Percentiles rank a stretch among this genome's conserved stretches.
Conservation (phyloP, 1,140 invertebrate genomes). For the Sitodiplosis mosellana region DNA sequence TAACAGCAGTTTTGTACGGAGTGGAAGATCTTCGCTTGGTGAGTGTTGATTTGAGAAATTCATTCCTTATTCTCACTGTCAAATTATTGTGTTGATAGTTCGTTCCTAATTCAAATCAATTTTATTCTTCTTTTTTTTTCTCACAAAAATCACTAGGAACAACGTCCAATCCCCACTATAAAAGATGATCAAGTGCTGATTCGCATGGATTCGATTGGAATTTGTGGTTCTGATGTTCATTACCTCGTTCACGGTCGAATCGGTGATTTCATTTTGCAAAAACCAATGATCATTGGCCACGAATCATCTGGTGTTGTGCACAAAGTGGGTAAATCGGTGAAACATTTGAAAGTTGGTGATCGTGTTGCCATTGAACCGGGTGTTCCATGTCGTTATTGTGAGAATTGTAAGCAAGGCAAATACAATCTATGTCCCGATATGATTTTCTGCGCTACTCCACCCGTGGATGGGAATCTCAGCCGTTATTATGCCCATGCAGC, state of each 20-base stretch:
- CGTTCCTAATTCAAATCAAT: constrained; percentile 7
- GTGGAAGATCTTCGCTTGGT: constrained; percentile 63
- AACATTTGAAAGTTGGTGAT: constrained; percentile 55
- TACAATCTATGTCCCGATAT: constrained; percentile 78
- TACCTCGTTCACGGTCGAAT: constrained; percentile 65
- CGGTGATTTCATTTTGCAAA: constrained; percentile 52
- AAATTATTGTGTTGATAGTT: too few species aligned
- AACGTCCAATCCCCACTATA: constrained; percentile 44
- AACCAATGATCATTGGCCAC: constrained; percentile 76
- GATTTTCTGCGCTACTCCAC: constrained; percentile 72
- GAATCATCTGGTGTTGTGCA: constrained; percentile 62
- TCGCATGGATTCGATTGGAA: constrained; percentile 69
- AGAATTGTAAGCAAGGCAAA: constrained; percentile 59
- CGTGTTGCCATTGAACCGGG: constrained; percentile 80
- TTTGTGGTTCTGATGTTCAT: constrained; percentile 89
- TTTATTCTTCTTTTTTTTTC: too few species aligned
- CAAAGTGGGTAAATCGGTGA: constrained; percentile 45
- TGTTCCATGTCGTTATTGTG: constrained; percentile 61
- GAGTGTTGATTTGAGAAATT: constrained; percentile 18
- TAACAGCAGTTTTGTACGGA: constrained; percentile 55
- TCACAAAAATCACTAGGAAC: constrained; percentile 36
- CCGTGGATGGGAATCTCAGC: constrained; percentile 58
- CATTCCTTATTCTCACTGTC: too few species aligned
- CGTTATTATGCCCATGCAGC: constrained; percentile 70
- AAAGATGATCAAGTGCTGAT: constrained; percentile 60